Percentiles rank a stretch among this genome's conserved stretches.
Evolutionary conservation across 2,888 invertebrate genomes (phyloP).

Genomic region (Hylaea fasciaria): DNA sequence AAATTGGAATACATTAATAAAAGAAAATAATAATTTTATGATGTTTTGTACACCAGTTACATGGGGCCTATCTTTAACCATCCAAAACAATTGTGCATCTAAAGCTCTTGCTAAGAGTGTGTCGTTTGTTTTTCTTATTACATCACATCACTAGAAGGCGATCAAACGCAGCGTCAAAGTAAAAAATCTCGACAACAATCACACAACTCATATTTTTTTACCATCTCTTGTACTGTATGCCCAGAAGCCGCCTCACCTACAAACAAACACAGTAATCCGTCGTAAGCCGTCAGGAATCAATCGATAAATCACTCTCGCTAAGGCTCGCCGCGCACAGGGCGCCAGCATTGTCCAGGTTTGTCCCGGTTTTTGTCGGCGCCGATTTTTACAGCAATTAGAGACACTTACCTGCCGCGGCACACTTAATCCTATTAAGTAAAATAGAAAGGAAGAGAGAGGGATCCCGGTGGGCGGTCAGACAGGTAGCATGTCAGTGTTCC

Average conservation of each 20-base stretch:
- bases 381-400: constrained; percentile 84
- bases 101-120: too few species aligned
- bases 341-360: constrained; percentile 74
- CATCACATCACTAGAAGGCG: background rate
- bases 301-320: constrained; percentile 82
- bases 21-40: too few species aligned
- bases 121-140: too few species aligned
- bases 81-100: too few species aligned
- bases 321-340: constrained; percentile 68
- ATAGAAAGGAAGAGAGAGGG: constrained; percentile 49
- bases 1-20: too few species aligned
- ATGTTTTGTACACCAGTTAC: too few species aligned
- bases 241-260: constrained; percentile 67
- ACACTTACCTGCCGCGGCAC: constrained; percentile 79
- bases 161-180: background rate
- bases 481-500: constrained; percentile 39
- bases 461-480: constrained; percentile 65
- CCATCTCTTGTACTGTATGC: constrained; percentile 12
- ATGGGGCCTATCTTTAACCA: too few species aligned
- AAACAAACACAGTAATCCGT: constrained; percentile 76
- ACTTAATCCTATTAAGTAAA: constrained; percentile 74
- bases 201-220: background rate
- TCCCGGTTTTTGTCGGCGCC: constrained; percentile 72
- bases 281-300: constrained; percentile 53
- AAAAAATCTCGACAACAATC: background rate